These are phyloP conservation scores for Myiotriccus ornatus DNA, from an alignment of 2,797 vertebrate genomes.

Conservation along the genomic window DNA sequence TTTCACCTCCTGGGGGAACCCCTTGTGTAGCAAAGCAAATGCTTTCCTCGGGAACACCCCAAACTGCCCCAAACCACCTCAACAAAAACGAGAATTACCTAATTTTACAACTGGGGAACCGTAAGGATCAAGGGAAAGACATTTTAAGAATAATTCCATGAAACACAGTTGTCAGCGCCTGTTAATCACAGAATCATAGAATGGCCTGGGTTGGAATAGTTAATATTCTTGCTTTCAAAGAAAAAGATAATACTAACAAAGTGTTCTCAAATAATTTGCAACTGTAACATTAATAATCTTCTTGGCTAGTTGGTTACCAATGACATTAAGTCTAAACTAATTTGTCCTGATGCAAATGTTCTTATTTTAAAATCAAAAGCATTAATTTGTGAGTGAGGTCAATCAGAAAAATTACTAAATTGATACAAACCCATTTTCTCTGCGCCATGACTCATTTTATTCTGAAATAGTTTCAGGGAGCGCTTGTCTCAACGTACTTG, in stretches of 20 bases:
- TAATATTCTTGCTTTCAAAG: background rate
- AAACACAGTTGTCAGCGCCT: background rate
- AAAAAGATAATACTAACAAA: background rate
- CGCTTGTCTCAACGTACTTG: background rate
- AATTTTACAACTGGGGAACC: background rate
- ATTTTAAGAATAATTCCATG: background rate
- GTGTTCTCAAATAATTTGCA: background rate
- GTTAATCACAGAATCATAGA: background rate
- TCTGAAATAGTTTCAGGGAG: background rate
- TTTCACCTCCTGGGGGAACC: background rate
- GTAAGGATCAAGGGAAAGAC: background rate
- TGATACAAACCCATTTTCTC: background rate
- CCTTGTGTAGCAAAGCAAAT: background rate
- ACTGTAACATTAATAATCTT: background rate
- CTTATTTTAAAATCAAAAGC: background rate
- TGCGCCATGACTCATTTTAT: background rate
- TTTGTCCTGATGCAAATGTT: background rate
- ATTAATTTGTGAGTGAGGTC: background rate
- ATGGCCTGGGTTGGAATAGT: background rate
- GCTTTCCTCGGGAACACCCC: background rate
- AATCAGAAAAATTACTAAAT: background rate
- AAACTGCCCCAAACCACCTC: background rate
- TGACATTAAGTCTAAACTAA: background rate
- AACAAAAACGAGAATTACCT: background rate
- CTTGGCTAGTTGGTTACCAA: background rate